A percentile compares a stretch with the other conserved stretches of the same genome.
phyloP scores from a whole-genome alignment of 2,888 invertebrate genomes.

The Rhamnusium bicolor region DNA sequence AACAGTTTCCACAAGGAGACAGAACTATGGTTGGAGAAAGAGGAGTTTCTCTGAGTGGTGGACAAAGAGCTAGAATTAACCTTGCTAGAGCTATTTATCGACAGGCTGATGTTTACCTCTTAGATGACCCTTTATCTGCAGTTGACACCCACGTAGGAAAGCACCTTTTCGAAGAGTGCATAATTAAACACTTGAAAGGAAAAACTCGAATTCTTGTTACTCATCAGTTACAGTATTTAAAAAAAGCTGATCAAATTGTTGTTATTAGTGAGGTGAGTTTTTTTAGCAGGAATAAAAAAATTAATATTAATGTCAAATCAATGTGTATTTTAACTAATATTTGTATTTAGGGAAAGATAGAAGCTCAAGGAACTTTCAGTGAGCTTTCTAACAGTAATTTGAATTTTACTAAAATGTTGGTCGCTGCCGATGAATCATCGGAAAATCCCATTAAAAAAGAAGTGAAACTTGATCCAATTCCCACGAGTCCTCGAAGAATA shows the following conservation, averaged over 20 bases:
- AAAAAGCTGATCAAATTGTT: conserved; percentile 73
- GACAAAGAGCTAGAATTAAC: conserved; percentile 85
- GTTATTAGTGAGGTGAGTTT: conserved; percentile 72
- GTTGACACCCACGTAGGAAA: conserved; percentile 86
- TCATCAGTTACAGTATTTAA: conserved; percentile 80
- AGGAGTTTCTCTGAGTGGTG: conserved; percentile 84
- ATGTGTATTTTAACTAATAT: too few relatives aligned
- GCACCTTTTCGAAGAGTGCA: conserved; percentile 83
- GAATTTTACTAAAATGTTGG: conserved; percentile 52
- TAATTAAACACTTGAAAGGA: conserved; percentile 72
- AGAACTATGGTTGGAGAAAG: conserved; percentile 77
- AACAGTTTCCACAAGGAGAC: conserved; percentile 73
- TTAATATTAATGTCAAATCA: neutral
- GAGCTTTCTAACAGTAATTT: conserved; percentile 48
- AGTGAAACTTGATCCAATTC: neutral
- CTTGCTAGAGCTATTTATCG: conserved; percentile 84
- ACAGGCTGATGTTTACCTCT: conserved; percentile 82
- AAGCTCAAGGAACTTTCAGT: conserved; percentile 54
- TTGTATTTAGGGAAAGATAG: conserved; percentile 49
- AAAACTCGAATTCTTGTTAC: conserved; percentile 80
- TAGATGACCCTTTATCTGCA: conserved; percentile 87
- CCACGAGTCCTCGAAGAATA: conserved; percentile 4
- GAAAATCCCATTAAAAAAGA: conserved; percentile 37
- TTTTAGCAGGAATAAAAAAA: too few relatives aligned
- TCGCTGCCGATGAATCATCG: conserved; percentile 39